Percentiles rank a stretch among this genome's conserved stretches.
Evolutionary conservation across 2,888 invertebrate species (phyloP).

Genomic region (Saturnia japonica): DNA sequence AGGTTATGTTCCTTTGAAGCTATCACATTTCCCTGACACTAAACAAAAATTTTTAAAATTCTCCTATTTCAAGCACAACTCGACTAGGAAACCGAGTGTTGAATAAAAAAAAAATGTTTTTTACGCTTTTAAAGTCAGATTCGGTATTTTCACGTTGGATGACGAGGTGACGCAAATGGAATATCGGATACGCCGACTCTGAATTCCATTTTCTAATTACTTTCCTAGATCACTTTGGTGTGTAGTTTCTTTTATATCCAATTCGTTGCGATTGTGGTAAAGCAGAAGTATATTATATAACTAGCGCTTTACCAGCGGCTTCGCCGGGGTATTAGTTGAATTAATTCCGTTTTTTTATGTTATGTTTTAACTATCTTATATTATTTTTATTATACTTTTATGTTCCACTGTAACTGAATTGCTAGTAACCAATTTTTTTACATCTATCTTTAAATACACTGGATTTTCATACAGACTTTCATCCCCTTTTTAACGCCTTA

Average conservation of each 20-base stretch:
- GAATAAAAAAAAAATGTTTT: neutral
- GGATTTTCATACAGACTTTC: no score
- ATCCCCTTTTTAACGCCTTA: no score
- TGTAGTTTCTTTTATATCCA: neutral
- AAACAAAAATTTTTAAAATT: neutral
- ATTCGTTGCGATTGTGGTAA: neutral
- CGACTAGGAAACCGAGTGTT: neutral
- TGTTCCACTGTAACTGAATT: no score
- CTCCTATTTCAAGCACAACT: neutral
- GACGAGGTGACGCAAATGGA: neutral
- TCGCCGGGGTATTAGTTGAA: no score
- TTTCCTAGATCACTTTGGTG: neutral
- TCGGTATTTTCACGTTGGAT: neutral
- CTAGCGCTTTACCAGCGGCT: no score
- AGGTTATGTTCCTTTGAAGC: neutral
- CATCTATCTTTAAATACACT: no score
- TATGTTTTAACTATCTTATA: no score
- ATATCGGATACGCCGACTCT: neutral
- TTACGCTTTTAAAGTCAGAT: conserved; percentile 2
- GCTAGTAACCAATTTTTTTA: no score
- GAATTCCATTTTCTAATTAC: neutral
- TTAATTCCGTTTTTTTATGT: no score
- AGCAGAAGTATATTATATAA: neutral
- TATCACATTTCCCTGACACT: neutral
- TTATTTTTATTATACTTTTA: no score